A percentile compares a stretch with the other conserved stretches of the same genome.
phyloP scores from a whole-genome alignment of 2,797 vertebrate genomes.

The Scomberomorus guttatus region DNA sequence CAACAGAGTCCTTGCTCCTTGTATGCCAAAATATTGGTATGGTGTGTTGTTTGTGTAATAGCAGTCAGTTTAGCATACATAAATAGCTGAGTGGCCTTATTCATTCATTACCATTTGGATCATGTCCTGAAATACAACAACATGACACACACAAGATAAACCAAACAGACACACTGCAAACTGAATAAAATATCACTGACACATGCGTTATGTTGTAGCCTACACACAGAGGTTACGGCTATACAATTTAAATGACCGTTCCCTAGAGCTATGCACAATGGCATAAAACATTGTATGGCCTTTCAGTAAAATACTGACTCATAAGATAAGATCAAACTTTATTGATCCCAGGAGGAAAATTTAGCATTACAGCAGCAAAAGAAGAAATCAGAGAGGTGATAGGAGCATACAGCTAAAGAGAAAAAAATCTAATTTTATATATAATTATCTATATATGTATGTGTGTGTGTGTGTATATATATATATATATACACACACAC shows the following conservation, averaged over 20 bases:
- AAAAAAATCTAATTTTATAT: no score
- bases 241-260: background rate
- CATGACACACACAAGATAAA: background rate
- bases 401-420: no score
- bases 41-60: background rate
- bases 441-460: no score
- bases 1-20: background rate
- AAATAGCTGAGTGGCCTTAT: slow-evolving; percentile 10
- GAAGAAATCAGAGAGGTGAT: background rate
- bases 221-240: background rate
- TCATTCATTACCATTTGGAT: slow-evolving; percentile 19
- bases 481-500: no score
- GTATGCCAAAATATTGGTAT: background rate
- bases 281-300: background rate
- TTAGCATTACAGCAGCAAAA: background rate
- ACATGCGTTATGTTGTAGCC: background rate
- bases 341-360: background rate
- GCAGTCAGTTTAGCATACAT: background rate
- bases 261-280: background rate
- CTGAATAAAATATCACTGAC: background rate
- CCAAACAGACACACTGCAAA: background rate
- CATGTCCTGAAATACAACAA: slow-evolving; percentile 1
- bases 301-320: background rate
- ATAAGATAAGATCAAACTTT: background rate
- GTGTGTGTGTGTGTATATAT: no score